Percentiles rank a stretch among this genome's conserved stretches.
phyloP scores from a whole-genome alignment of 2,888 invertebrate species.

The Aproaerema taeniolella region DNA sequence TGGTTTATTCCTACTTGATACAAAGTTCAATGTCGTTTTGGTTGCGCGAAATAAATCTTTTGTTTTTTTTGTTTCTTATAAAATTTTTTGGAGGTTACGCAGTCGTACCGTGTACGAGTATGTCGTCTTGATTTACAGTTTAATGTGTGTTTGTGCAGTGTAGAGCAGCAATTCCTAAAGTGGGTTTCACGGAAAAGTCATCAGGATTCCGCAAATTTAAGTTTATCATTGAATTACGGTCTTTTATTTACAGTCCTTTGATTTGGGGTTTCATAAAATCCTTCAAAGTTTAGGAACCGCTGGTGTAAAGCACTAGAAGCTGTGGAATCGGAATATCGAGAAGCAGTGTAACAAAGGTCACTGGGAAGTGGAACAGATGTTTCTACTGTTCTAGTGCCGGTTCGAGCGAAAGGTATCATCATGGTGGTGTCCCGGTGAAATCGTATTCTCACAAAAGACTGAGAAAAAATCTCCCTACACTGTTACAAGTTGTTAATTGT shows the following conservation, averaged over 20 bases:
- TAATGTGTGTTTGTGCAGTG: too few relatives aligned
- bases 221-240: too few relatives aligned
- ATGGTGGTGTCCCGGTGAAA: constrained; percentile 62
- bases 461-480: constrained; percentile 51
- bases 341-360: constrained; percentile 71
- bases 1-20: constrained; percentile 26
- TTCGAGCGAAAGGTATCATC: constrained; percentile 72
- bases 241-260: too few relatives aligned
- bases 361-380: constrained; percentile 65
- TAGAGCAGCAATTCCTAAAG: too few relatives aligned
- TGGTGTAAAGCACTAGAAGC: too few relatives aligned
- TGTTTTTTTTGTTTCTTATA: neutral
- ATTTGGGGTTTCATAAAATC: too few relatives aligned
- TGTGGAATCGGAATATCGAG: too few relatives aligned
- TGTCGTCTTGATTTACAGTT: neutral
- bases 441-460: constrained; percentile 63
- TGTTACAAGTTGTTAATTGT: constrained; percentile 52
- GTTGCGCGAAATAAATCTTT: neutral
- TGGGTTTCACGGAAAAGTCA: too few relatives aligned
- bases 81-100: neutral
- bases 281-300: too few relatives aligned
- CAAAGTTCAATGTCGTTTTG: constrained; percentile 61
- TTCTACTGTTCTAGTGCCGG: constrained; percentile 59
- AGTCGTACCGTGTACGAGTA: neutral
- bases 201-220: too few relatives aligned